Percentiles rank a stretch among this genome's conserved stretches.
Conservation (phyloP, 2,113 vertebrate genomes). For the Peucedramus taeniatus region DNA sequence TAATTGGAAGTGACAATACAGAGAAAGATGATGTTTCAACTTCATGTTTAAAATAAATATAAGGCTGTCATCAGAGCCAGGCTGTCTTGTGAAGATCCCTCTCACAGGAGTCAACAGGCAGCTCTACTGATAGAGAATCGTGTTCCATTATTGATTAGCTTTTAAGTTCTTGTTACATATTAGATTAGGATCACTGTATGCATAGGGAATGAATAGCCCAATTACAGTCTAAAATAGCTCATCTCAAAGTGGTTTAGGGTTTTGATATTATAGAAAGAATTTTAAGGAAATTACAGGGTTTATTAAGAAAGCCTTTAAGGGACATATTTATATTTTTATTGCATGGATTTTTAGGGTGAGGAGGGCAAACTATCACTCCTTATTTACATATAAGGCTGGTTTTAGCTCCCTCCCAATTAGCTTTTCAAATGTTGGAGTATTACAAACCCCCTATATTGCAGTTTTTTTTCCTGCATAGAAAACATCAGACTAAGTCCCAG, state of each 20-base stretch:
- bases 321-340: constrained; percentile 28
- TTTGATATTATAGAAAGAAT: constrained; percentile 31
- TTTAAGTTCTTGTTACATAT: constrained; percentile 74
- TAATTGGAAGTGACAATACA: constrained; percentile 74
- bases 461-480: background rate
- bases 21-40: constrained; percentile 68
- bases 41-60: constrained; percentile 75
- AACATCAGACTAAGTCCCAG: background rate
- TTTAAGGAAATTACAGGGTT: constrained; percentile 50
- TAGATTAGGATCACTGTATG: constrained; percentile 66
- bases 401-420: background rate
- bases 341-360: background rate
- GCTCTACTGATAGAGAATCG: constrained; percentile 55
- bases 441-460: background rate
- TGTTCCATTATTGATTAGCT: constrained; percentile 77
- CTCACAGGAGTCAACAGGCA: constrained; percentile 49
- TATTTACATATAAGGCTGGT: background rate
- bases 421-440: background rate
- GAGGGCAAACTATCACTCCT: background rate
- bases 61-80: constrained; percentile 60
- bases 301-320: constrained; percentile 26
- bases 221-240: constrained; percentile 55
- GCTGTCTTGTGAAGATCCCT: constrained; percentile 50
- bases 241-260: constrained; percentile 40
- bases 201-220: constrained; percentile 61